Evolutionary conservation across 53 echinoderm and acorn worm species (phyloP).

Genomic region (Astropecten irregularis): DNA sequence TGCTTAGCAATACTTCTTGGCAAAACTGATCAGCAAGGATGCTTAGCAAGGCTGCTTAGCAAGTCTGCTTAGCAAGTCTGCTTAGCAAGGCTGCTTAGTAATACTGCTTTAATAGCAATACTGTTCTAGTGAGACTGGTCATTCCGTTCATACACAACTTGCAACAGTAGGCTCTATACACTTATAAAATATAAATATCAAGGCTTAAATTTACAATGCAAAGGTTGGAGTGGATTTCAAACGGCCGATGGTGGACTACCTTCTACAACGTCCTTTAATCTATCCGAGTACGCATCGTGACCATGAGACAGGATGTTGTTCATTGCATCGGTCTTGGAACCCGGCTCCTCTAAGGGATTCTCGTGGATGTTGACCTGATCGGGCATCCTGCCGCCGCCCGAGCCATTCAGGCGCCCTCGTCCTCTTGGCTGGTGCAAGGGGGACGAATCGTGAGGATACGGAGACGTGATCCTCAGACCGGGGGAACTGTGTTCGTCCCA

Average conservation of each 20-base stretch:
- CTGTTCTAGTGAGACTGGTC: no score
- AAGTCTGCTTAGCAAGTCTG: no score
- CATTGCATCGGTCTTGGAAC: constrained; percentile 23
- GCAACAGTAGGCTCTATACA: constrained; percentile 42
- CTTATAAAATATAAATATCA: constrained; percentile 61
- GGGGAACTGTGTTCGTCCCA: constrained; percentile 64
- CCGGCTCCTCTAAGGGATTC: constrained; percentile 55
- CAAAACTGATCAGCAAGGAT: no score
- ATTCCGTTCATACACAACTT: constrained; percentile 9
- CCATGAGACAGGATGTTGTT: constrained; percentile 21
- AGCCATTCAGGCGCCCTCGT: constrained; percentile 53
- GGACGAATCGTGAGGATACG: constrained; percentile 56
- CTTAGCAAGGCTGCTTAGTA: no score
- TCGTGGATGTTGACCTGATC: constrained; percentile 59
- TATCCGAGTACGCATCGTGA: constrained; percentile 58
- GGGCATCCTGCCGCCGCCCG: constrained; percentile 39
- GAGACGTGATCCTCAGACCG: constrained; percentile 42
- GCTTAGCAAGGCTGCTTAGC: no score
- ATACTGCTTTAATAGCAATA: no score
- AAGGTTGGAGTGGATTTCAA: constrained; percentile 38
- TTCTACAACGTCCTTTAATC: constrained; percentile 74
- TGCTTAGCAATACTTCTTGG: no score
- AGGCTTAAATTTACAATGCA: constrained; percentile 26
- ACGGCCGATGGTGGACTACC: constrained; percentile 76
- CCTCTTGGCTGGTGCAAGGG: constrained; percentile 57